Conservation (phyloP, 2,888 invertebrate species). For the Caenorhabditis macrosperma region DNA sequence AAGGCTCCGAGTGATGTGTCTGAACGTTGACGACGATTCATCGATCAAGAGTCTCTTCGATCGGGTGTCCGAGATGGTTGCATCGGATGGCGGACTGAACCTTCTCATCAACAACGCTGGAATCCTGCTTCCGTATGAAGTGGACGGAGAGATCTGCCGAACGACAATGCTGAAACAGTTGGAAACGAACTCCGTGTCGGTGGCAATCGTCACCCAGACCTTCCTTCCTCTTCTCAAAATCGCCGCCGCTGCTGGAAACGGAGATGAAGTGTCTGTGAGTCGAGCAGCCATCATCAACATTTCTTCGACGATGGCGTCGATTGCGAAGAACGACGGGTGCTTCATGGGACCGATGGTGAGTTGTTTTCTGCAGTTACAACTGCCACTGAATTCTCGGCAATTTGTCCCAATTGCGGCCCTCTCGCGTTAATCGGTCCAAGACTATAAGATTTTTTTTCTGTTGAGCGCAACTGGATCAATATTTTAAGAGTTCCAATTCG, state of each 20-base stretch:
- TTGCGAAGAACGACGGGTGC: constrained; percentile 57
- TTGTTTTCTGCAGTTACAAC: not conserved
- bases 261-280: constrained; percentile 45
- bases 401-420: too few relatives aligned
- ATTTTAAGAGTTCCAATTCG: too few relatives aligned
- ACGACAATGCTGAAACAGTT: constrained; percentile 46
- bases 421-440: too few relatives aligned
- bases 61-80: constrained; percentile 33
- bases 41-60: constrained; percentile 46
- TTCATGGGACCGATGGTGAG: constrained; percentile 57
- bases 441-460: too few relatives aligned
- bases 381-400: too few relatives aligned
- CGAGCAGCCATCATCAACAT: constrained; percentile 68
- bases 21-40: constrained; percentile 52
- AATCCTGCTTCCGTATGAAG: constrained; percentile 45
- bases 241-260: constrained; percentile 11
- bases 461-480: too few relatives aligned
- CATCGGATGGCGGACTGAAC: constrained; percentile 39
- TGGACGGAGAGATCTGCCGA: constrained; percentile 38
- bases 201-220: constrained; percentile 44
- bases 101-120: constrained; percentile 60
- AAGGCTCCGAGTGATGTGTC: constrained; percentile 42
- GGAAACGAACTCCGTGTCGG: constrained; percentile 41
- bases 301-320: constrained; percentile 65
- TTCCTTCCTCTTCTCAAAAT: constrained; percentile 60